These are phyloP conservation scores for Epinephelus lanceolatus DNA, from an alignment of 2,113 vertebrate species.

Conservation along the genomic window DNA sequence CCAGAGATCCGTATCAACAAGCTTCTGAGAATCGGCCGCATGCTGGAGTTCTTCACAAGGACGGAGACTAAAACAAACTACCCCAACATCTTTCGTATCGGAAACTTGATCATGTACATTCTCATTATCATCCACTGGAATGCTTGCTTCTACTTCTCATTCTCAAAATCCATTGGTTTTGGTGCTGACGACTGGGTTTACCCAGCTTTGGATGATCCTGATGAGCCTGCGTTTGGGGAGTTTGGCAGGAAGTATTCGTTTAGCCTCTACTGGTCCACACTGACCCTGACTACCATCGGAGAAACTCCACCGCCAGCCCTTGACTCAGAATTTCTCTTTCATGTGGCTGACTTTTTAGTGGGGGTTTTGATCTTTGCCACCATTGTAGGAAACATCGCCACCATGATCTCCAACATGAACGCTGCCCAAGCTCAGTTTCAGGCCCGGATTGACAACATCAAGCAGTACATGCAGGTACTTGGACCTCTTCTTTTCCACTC, in stretches of 20 bases:
- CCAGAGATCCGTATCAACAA: conserved; percentile 97
- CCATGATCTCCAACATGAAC: conserved; percentile 99
- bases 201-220: conserved; percentile 81
- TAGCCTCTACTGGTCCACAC: conserved; percentile 97
- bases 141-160: conserved; percentile 95
- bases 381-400: conserved; percentile 97
- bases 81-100: conserved; percentile 97
- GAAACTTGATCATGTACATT: conserved; percentile 97
- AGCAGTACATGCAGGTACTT: conserved; percentile 97
- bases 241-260: conserved; percentile 94
- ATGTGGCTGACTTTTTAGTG: conserved; percentile 94
- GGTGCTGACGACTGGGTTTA: conserved; percentile 86
- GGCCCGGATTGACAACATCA: conserved; percentile 94
- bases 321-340: conserved; percentile 96
- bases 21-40: conserved; percentile 90
- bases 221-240: conserved; percentile 88
- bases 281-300: conserved; percentile 96
- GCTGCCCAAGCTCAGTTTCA: conserved; percentile 97
- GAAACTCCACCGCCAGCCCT: conserved; percentile 94
- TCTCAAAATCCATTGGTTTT: conserved; percentile 94
- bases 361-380: conserved; percentile 98
- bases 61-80: conserved; percentile 98
- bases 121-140: conserved; percentile 99
- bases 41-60: conserved; percentile 96
- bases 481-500: conserved; percentile 43